These are phyloP conservation scores for Girardinus metallicus DNA, from an alignment of 2,797 vertebrate species.

Conservation along the genomic window DNA sequence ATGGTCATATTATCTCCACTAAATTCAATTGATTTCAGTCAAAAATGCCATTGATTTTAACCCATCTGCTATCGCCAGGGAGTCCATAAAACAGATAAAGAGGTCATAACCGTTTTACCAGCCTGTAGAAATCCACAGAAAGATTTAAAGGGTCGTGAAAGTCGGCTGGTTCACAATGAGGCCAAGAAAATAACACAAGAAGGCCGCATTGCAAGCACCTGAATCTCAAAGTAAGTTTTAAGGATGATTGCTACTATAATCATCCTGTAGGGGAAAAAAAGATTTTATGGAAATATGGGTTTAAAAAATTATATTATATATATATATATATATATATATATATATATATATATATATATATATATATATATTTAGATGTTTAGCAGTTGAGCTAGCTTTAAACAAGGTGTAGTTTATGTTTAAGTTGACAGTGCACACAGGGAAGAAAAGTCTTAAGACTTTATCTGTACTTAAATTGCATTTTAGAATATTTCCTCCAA, in stretches of 20 bases:
- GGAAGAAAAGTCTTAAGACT: background rate
- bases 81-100: conserved; percentile 85
- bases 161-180: conserved; percentile 66
- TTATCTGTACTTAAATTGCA: background rate
- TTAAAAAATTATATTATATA: background rate
- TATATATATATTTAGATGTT: no score
- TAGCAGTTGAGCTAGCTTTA: background rate
- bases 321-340: no score
- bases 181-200: conserved; percentile 35
- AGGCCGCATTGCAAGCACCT: conserved; percentile 28
- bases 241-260: conserved; percentile 23
- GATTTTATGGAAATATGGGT: background rate
- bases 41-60: conserved; percentile 80
- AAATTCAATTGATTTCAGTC: conserved; percentile 76
- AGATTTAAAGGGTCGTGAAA: conserved; percentile 80
- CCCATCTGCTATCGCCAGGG: conserved; percentile 74
- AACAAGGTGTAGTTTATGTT: background rate
- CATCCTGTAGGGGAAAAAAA: background rate
- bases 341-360: no score
- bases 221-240: conserved; percentile 26
- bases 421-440: background rate
- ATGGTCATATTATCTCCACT: conserved; percentile 71
- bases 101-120: conserved; percentile 85
- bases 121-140: conserved; percentile 76
- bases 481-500: background rate